Evolutionary conservation across 2,888 invertebrate species (phyloP).

Genomic region (Dolichopus griseipennis): DNA sequence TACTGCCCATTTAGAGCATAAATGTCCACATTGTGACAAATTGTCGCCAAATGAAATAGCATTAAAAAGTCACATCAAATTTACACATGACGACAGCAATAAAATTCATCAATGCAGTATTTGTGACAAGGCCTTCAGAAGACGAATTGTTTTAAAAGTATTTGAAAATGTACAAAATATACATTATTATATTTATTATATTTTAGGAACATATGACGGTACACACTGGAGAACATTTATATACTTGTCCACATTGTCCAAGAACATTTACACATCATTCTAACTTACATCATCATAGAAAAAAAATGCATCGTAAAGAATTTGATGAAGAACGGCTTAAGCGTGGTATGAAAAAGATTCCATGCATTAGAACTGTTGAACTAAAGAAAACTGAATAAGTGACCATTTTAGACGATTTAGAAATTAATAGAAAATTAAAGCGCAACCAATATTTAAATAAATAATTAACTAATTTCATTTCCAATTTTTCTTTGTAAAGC

Average conservation of each 20-base stretch:
- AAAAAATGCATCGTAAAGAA: slow-evolving; percentile 39
- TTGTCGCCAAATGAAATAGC: slow-evolving; percentile 38
- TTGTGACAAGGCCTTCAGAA: slow-evolving; percentile 39
- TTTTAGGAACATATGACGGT: slow-evolving; percentile 40
- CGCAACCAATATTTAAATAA: too few species aligned
- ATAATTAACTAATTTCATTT: too few species aligned
- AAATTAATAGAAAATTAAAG: too few species aligned
- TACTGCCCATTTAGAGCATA: slow-evolving; percentile 31
- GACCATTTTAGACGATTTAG: too few species aligned
- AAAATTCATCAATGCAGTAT: slow-evolving; percentile 36
- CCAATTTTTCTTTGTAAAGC: too few species aligned
- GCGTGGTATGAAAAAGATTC: slow-evolving; percentile 15
- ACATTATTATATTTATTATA: not conserved
- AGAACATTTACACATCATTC: slow-evolving; percentile 43
- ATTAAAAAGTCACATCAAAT: slow-evolving; percentile 37
- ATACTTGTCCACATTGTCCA: slow-evolving; percentile 40
- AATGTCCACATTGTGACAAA: slow-evolving; percentile 37
- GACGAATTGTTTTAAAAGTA: slow-evolving; percentile 36
- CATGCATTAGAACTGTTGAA: not conserved
- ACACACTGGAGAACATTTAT: slow-evolving; percentile 41
- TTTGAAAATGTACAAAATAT: slow-evolving; percentile 1
- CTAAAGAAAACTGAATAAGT: not conserved
- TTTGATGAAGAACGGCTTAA: slow-evolving; percentile 34
- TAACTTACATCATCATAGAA: slow-evolving; percentile 42
- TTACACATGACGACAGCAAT: slow-evolving; percentile 32